Evolutionary conservation across 2,113 vertebrate genomes (phyloP).

Genomic region (Microtus pennsylvanicus): DNA sequence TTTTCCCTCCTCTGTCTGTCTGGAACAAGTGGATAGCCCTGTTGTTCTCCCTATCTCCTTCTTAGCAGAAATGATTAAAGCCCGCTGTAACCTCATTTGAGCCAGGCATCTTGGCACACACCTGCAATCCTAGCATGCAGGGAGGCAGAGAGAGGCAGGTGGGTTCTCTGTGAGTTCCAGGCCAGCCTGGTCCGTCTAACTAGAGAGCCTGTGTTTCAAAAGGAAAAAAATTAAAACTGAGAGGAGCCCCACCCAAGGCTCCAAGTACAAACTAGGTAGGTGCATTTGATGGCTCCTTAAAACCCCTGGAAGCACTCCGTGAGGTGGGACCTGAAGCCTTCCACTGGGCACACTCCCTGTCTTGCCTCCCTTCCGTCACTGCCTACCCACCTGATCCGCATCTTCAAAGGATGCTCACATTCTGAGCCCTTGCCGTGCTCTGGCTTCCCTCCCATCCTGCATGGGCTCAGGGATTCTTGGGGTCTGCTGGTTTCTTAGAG

Average conservation of each 20-base stretch:
- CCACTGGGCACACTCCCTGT: fast-evolving
- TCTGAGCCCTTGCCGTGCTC: fast-evolving
- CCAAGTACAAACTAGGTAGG: fast-evolving
- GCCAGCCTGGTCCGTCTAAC: neutral
- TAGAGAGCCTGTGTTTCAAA: neutral
- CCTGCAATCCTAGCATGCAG: neutral
- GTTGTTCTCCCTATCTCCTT: neutral
- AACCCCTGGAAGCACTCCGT: neutral
- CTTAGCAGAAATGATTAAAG: no score
- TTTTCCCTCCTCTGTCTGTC: neutral
- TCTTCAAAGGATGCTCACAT: fast-evolving
- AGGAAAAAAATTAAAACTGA: neutral
- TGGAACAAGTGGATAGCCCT: neutral
- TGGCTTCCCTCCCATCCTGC: neutral
- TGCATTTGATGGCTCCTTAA: neutral
- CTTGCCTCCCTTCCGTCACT: neutral
- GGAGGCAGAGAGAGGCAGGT: neutral
- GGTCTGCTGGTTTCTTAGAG: neutral
- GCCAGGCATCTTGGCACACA: neutral
- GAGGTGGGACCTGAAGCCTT: neutral
- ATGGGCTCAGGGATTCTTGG: neutral
- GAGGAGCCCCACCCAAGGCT: neutral
- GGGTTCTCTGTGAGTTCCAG: neutral
- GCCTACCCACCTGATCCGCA: neutral
- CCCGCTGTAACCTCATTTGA: neutral